Evolutionary conservation across 2,797 vertebrate species (phyloP), one percentile per base, ranked within the genome.

Genomic region (Premnoplex brunnescens): DNA sequence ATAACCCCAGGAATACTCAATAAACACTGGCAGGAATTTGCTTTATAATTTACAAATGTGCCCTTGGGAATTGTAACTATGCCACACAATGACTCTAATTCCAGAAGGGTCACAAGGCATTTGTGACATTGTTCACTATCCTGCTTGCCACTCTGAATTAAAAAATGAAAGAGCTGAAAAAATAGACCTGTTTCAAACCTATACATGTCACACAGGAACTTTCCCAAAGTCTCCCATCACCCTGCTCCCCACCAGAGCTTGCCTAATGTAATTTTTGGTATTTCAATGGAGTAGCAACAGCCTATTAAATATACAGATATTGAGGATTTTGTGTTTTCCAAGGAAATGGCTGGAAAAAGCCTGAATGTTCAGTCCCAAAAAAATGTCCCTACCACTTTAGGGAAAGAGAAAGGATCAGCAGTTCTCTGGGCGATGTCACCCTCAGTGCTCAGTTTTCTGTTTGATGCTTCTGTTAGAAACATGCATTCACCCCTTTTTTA

Each of bases 1-100:
- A 69, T 92, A 94, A 93, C 91, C 68, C 79, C 30, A 52, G 60
- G 72, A 91, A 85, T 82, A 94, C 75, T 89, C 82, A 75, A 69
- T 75, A 94, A 85, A 39, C 6, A 6, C 43, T 66, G 69, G 43
- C 55, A 89, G 69, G 39, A 93, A 72, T 89, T 91, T 89, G 39
- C 55, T 80, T 91, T 81, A 66, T 62, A 88, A 83, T 89, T 89
- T 81, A 60, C 41, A 75, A 77, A 92, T 4, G 4, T 43, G 14
- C 59, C 44, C n/a, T 64, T 68, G 72, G 68, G 67, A 83, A 48
- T 80, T 88, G 36, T 68, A 72, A 32, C 36, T 77, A 9, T 44
- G 34, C 14, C 13, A 68, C 6, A 24, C 43, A 37, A 34, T 26
- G 20, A 48, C 34, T 89, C 2, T 64, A 6, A 28, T 85, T 78